Conservation (phyloP, 2,113 vertebrate species). For the Petrocephalus microphthalmus region DNA sequence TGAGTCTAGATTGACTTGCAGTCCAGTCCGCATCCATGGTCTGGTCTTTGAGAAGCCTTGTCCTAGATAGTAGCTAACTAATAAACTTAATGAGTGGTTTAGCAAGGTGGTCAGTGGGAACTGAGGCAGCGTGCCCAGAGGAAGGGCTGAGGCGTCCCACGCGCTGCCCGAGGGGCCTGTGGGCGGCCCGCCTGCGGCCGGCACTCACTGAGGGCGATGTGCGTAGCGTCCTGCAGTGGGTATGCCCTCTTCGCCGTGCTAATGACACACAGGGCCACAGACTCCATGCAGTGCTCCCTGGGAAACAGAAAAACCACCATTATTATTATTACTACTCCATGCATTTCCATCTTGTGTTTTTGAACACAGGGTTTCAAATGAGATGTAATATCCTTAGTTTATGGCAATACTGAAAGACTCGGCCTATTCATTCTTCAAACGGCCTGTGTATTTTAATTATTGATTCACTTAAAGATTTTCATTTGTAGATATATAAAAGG, state of each 20-base stretch:
- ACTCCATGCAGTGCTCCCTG: constrained; percentile 88
- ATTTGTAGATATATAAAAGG: neutral
- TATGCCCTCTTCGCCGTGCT: constrained; percentile 86
- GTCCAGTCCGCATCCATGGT: neutral
- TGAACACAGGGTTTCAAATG: neutral
- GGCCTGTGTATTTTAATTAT: neutral
- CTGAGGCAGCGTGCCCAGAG: neutral
- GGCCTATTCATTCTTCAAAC: neutral
- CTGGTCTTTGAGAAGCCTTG: neutral
- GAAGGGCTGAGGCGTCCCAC: neutral
- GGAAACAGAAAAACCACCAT: neutral
- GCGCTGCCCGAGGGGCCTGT: neutral
- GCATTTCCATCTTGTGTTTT: neutral
- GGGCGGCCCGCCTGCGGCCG: neutral
- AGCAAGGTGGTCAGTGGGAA: neutral
- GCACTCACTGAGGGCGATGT: constrained; percentile 89
- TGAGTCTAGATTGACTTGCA: neutral
- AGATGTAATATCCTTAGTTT: neutral
- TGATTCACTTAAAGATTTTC: neutral
- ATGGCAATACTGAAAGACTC: neutral
- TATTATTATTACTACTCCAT: neutral
- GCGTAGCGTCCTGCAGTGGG: constrained; percentile 87
- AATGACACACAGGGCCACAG: constrained; percentile 83
- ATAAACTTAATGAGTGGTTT: neutral
- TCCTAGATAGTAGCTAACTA: neutral